phyloP scores from a whole-genome alignment of 2,797 vertebrate genomes.

The Synaphobranchus kaupii region DNA sequence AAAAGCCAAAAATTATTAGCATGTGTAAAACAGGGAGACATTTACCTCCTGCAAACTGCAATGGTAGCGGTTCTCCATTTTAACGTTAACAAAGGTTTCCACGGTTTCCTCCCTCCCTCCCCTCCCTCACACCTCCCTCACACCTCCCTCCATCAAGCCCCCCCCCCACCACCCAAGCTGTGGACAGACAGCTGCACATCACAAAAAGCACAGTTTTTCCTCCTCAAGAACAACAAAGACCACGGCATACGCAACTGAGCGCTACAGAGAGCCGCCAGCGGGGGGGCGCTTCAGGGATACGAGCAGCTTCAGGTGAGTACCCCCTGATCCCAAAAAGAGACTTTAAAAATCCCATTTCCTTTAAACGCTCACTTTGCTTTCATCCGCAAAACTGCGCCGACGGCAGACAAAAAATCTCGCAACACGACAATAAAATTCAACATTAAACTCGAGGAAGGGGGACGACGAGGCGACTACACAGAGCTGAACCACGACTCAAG shows the following conservation, averaged over 20 bases:
- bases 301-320: background rate
- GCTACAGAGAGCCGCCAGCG: background rate
- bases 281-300: background rate
- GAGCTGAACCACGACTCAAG: background rate
- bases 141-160: too few relatives aligned
- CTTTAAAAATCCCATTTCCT: background rate
- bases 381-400: background rate
- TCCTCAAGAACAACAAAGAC: slow-evolving; percentile 1
- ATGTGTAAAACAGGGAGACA: background rate
- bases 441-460: background rate
- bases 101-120: background rate
- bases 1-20: background rate
- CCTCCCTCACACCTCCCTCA: background rate
- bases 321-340: background rate
- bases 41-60: background rate
- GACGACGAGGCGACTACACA: background rate
- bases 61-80: background rate
- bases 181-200: background rate
- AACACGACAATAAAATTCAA: background rate
- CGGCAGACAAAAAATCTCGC: background rate
- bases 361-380: background rate
- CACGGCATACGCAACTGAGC: background rate
- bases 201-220: background rate
- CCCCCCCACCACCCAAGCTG: too few relatives aligned
- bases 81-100: background rate